These are phyloP conservation scores for Seriola rivoliana DNA, from an alignment of 2,113 vertebrate genomes.

Conservation along the genomic window DNA sequence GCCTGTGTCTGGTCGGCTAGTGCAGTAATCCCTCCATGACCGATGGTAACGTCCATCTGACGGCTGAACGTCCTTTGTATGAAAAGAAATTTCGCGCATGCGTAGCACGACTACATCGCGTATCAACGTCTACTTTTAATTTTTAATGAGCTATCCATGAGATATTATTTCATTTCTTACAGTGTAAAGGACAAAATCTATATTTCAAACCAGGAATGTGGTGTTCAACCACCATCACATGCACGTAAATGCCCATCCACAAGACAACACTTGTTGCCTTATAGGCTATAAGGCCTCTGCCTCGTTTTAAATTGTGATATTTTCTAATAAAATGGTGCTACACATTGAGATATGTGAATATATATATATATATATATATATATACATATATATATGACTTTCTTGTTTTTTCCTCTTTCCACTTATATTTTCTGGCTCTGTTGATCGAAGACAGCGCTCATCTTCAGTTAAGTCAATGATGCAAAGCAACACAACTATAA, in stretches of 20 bases:
- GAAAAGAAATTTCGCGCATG: neutral
- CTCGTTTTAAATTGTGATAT: neutral
- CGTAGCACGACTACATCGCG: neutral
- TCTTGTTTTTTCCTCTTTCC: neutral
- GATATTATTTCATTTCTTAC: neutral
- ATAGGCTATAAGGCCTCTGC: neutral
- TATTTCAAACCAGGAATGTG: neutral
- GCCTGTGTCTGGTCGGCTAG: neutral
- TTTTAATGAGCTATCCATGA: neutral
- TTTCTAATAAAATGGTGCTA: neutral
- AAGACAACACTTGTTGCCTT: constrained; percentile 50
- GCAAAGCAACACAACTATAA: neutral
- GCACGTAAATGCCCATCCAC: neutral
- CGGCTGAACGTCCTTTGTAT: neutral
- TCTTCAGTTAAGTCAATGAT: too few species aligned
- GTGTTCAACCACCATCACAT: neutral
- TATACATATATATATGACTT: neutral
- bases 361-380: neutral
- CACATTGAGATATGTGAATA: too few species aligned
- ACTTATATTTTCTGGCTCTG: neutral
- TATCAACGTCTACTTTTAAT: neutral
- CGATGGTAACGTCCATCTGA: neutral
- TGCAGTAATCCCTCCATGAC: neutral
- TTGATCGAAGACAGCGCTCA: neutral
- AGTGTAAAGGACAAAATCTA: neutral